These are phyloP conservation scores for Picathartes gymnocephalus DNA, from an alignment of 2,113 vertebrate genomes.

Conservation along the genomic window DNA sequence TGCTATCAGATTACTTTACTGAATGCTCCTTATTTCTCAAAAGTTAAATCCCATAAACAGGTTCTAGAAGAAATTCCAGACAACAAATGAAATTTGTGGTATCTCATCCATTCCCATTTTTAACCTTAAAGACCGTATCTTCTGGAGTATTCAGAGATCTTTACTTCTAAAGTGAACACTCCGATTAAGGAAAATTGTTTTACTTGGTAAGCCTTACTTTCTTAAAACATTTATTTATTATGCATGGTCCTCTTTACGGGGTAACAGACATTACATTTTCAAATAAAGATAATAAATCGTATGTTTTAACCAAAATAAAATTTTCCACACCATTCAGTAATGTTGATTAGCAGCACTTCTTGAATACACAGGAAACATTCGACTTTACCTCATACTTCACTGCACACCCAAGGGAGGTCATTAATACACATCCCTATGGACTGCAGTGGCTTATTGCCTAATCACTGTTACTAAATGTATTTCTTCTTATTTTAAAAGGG, in stretches of 20 bases:
- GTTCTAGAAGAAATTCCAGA: neutral
- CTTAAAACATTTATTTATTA: neutral
- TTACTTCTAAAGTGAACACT: neutral
- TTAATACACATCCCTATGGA: neutral
- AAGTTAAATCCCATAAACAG: neutral
- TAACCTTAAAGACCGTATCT: neutral
- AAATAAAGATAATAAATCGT: neutral
- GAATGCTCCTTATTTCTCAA: neutral
- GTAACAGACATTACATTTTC: neutral
- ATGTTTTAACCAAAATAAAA: neutral
- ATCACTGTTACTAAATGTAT: slow-evolving; percentile 33
- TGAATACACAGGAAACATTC: neutral
- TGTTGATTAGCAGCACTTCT: neutral
- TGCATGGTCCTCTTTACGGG: neutral
- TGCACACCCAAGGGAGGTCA: neutral
- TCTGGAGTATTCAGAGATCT: neutral
- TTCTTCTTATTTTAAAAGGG: slow-evolving; percentile 9
- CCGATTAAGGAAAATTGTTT: neutral
- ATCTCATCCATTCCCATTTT: neutral
- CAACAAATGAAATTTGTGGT: neutral
- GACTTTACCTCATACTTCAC: neutral
- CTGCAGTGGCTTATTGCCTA: slow-evolving; percentile 15
- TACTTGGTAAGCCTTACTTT: neutral
- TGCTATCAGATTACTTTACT: neutral
- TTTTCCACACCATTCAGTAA: neutral